Conservation (phyloP, 2,113 vertebrate genomes). For the Bos indicus region DNA sequence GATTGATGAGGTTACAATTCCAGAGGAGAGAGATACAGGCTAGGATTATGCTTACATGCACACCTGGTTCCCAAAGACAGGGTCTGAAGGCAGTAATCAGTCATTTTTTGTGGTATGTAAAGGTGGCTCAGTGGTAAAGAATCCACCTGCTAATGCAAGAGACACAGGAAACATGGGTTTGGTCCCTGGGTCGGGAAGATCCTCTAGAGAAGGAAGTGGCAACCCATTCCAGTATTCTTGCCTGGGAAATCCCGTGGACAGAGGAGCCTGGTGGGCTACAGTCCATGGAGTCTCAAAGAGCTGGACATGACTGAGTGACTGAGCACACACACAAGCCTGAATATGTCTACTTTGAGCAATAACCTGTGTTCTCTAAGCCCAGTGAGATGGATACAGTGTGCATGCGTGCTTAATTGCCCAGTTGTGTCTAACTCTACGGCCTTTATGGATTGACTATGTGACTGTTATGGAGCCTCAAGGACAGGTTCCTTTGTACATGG, state of each 20-base stretch:
- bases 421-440: accelerated
- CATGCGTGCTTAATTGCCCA: background rate
- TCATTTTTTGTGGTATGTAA: background rate
- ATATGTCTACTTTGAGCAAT: background rate
- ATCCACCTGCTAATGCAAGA: background rate
- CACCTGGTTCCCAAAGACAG: background rate
- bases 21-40: background rate
- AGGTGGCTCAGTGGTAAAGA: background rate
- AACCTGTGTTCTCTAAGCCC: background rate
- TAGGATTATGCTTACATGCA: background rate
- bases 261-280: background rate
- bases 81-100: background rate
- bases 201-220: background rate
- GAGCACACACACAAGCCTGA: background rate
- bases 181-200: background rate
- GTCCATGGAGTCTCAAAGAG: background rate
- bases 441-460: background rate
- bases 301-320: background rate
- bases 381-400: background rate
- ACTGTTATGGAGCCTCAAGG: background rate
- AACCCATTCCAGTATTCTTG: background rate
- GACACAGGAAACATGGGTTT: background rate
- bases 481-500: background rate
- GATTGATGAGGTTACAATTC: background rate
- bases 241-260: background rate